Base-by-base conservation (phyloP, 2,113 vertebrate genomes). In the Laticauda colubrina region DNA sequence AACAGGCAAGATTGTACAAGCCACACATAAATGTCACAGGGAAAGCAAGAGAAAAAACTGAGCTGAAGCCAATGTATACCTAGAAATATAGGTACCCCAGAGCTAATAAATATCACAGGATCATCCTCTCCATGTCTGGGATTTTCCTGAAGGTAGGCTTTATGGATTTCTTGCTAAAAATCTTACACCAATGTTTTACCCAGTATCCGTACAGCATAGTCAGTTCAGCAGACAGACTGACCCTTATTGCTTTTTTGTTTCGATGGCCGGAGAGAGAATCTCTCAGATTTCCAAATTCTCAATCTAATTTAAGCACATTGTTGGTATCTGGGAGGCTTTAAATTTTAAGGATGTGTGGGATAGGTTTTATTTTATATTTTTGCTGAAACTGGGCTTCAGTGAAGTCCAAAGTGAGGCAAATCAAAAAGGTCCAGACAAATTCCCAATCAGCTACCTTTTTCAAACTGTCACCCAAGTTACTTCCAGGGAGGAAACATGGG, bases 341-440 rank as follows among this genome's bases (percentile, higher is more conserved):
- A 48, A 64, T 90, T 93, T 55, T 92, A 91, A 91, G 69, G 90
- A 91, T 88, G 18, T 81, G 75, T 3, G 0, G 34, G 21, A 43
- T 43, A 7, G 34, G 2, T 43, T 81, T 81, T 81, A 39, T 81
- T 39, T 81, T 75, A 75, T 81, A 20, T 6, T 34, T 75, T 5
- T 92, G 89, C 51, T 88, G 94, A 93, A 93, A 96, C 95, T 89
- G 45, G 92, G 93, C 55, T 94, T 96, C 93, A 55, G 92, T 95
- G 57, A 91, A 96, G 95, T 95, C 90, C 85, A 89, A 91, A 93
- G 94, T 90, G 95, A 94, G 94, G 55, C 89, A 89, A 90, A 91
- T 87, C 8, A 0, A 86, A 21, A 2, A 14, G 95, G 93, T 57
- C 94, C 90, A 90, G 85, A 91, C n/a, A 3, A 94, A 88, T 0